Percentiles rank a stretch among this genome's conserved stretches.
Evolutionary conservation across 2,797 vertebrate species (phyloP).

Genomic region (Mycteria americana): DNA sequence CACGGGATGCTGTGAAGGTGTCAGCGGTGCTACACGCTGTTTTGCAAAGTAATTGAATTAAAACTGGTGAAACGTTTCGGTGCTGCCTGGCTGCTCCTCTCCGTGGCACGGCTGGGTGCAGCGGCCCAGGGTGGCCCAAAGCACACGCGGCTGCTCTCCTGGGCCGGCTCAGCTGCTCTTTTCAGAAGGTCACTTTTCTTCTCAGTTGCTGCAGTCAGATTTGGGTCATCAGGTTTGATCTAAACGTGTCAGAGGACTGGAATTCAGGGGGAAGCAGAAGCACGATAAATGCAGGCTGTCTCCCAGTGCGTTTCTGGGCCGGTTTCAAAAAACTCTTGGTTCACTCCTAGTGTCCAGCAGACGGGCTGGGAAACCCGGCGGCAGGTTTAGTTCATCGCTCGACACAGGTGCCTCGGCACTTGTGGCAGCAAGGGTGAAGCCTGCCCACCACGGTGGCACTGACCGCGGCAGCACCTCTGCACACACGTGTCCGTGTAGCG

Average conservation of each 20-base stretch:
- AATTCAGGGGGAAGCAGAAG: not conserved
- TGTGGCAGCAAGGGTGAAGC: not conserved
- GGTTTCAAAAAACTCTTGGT: not conserved
- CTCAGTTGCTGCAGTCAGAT: slow-evolving; percentile 10
- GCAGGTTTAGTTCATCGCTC: not conserved
- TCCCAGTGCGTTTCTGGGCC: not conserved
- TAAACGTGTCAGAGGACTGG: slow-evolving; percentile 2
- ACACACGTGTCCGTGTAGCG: fast-evolving
- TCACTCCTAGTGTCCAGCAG: not conserved
- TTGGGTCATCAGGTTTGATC: slow-evolving; percentile 28
- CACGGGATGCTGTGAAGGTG: not conserved
- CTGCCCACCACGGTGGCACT: fast-evolving
- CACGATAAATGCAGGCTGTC: not conserved
- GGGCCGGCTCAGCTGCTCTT: not conserved
- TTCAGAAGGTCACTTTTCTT: not conserved
- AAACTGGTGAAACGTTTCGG: fast-evolving
- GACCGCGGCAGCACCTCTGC: not conserved
- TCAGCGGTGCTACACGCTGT: fast-evolving
- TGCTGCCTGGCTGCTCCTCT: slow-evolving; percentile 2
- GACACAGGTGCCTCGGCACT: not conserved
- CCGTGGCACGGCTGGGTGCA: fast-evolving
- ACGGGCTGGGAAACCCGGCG: fast-evolving
- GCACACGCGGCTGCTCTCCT: fast-evolving
- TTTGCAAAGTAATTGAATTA: not conserved
- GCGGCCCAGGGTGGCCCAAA: fast-evolving